Conservation (phyloP, 2,797 vertebrate species). For the Betta splendens region DNA sequence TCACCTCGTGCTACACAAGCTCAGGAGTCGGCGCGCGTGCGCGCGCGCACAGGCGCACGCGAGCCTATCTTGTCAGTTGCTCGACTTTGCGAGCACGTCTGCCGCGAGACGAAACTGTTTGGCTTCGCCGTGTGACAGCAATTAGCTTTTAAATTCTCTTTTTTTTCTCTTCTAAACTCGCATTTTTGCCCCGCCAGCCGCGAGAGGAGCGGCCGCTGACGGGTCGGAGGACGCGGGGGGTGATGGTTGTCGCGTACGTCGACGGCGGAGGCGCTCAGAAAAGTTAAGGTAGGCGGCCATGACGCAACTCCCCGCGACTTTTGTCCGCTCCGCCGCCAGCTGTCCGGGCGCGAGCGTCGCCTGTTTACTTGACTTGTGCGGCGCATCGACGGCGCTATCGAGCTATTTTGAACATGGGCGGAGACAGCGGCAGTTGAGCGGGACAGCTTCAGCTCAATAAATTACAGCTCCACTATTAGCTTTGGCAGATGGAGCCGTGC, state of each 20-base stretch:
- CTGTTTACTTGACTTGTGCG: constrained; percentile 18
- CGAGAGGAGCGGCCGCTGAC: background rate
- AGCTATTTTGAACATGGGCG: constrained; percentile 51
- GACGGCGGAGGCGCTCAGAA: constrained; percentile 22
- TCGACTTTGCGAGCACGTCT: constrained; percentile 35
- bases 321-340: background rate
- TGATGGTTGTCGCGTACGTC: constrained; percentile 51
- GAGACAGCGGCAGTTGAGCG: constrained; percentile 28
- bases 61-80: constrained; percentile 34
- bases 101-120: constrained; percentile 6
- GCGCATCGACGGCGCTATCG: constrained; percentile 38
- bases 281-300: constrained; percentile 29
- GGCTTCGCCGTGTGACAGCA: background rate
- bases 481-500: constrained; percentile 24
- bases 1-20: too few relatives aligned
- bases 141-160: background rate
- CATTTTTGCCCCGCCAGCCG: too few relatives aligned
- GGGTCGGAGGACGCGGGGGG: constrained; percentile 2
- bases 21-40: constrained; percentile 13
- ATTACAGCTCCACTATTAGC: constrained; percentile 5
- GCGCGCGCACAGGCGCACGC: constrained; percentile 28
- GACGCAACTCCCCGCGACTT: background rate
- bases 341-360: background rate
- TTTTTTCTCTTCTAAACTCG: too few relatives aligned
- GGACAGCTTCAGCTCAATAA: constrained; percentile 4